Conservation (phyloP, 2,797 vertebrate species). For the Mionectes olivaceus region DNA sequence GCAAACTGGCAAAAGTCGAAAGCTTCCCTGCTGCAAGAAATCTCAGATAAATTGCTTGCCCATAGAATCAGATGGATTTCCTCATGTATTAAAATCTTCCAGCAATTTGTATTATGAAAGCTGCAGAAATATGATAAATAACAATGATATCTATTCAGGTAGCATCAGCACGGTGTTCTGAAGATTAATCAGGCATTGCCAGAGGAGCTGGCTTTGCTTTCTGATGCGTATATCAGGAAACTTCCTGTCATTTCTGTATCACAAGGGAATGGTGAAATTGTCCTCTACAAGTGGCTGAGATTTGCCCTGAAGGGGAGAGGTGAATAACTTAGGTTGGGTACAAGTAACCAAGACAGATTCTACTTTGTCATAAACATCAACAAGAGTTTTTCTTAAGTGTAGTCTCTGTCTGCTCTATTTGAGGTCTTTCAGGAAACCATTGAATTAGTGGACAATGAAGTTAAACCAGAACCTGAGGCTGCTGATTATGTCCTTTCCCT, state of each 20-base stretch:
- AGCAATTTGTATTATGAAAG: background rate
- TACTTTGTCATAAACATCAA: background rate
- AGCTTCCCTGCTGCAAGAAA: background rate
- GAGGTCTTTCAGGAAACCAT: background rate
- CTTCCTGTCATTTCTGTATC: background rate
- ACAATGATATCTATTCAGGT: background rate
- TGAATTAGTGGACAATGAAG: background rate
- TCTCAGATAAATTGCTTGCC: background rate
- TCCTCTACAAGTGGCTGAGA: background rate
- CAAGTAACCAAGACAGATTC: background rate
- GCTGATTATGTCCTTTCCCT: background rate
- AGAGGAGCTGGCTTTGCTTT: background rate
- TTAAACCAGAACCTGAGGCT: background rate
- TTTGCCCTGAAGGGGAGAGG: background rate
- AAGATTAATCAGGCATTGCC: background rate
- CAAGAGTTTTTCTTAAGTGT: background rate
- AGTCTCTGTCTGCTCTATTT: background rate
- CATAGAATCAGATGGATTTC: background rate
- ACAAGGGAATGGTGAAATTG: background rate
- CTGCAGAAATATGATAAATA: background rate
- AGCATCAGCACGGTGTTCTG: background rate
- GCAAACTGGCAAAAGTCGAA: constrained; percentile 18
- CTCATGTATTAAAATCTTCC: background rate
- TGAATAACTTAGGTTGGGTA: background rate
- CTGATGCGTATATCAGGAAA: background rate